These are phyloP conservation scores for Ametastegia equiseti DNA, from an alignment of 2,888 invertebrate species.

Conservation along the genomic window DNA sequence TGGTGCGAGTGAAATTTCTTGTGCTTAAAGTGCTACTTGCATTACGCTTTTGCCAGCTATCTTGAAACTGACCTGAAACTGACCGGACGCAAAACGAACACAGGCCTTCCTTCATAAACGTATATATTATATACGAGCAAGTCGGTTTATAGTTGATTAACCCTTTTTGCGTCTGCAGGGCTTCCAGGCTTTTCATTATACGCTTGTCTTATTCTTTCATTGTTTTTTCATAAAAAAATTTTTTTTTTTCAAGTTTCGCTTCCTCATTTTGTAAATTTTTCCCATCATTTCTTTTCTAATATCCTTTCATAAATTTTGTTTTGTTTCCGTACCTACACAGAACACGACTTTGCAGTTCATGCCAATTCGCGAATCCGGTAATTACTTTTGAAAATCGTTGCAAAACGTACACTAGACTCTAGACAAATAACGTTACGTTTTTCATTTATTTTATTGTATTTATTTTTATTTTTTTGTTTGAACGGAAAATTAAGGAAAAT, in stretches of 20 bases:
- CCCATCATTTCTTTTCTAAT: background rate
- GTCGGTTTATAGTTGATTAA: background rate
- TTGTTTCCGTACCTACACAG: background rate
- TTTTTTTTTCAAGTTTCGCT: background rate
- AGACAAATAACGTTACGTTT: background rate
- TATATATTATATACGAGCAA: background rate
- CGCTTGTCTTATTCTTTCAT: background rate
- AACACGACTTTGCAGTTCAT: background rate
- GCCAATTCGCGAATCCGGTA: too few relatives aligned
- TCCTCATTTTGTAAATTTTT: background rate
- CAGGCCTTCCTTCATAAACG: conserved; percentile 29
- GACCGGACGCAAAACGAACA: conserved; percentile 28
- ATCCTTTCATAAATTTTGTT: background rate
- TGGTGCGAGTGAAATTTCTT: conserved; percentile 27
- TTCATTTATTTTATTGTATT: background rate
- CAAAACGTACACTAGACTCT: background rate
- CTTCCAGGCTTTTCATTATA: background rate
- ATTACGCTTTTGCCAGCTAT: conserved; percentile 12
- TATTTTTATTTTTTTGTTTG: too few relatives aligned
- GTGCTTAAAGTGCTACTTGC: conserved; percentile 25
- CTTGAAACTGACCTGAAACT: conserved; percentile 30
- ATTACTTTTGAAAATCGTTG: background rate
- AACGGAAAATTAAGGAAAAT: too few relatives aligned
- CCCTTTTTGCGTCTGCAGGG: background rate
- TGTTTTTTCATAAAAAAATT: too few relatives aligned